phyloP scores from a whole-genome alignment of 2,113 vertebrate species.

The Kobus ellipsiprymnus region DNA sequence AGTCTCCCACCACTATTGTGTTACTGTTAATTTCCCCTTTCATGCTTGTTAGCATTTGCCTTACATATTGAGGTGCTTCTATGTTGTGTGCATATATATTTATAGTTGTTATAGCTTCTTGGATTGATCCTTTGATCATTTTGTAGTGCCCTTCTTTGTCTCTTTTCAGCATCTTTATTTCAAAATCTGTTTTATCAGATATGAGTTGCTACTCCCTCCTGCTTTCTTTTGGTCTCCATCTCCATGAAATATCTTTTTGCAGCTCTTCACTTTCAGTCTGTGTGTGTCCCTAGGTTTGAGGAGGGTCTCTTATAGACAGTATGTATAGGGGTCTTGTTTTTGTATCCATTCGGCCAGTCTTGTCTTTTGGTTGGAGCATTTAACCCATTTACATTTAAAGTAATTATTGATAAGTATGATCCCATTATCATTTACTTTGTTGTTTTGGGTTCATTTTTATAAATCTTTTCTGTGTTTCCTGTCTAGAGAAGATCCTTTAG shows the following conservation, averaged over 20 bases:
- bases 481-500: not conserved
- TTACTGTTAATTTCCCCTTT: not conserved
- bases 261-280: not conserved
- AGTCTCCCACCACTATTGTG: not conserved
- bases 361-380: not conserved
- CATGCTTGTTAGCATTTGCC: not conserved
- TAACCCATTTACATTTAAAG: not conserved
- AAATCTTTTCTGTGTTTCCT: not conserved
- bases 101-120: not conserved
- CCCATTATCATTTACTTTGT: not conserved
- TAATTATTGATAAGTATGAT: not conserved
- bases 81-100: not conserved
- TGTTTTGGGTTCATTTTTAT: not conserved
- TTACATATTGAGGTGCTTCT: not conserved
- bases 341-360: not conserved
- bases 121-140: not conserved
- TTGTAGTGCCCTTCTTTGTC: not conserved
- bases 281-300: not conserved
- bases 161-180: not conserved
- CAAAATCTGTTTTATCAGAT: not conserved
- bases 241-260: not conserved
- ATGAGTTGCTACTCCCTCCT: not conserved
- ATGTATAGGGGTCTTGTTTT: not conserved
- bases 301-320: not conserved
- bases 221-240: not conserved